These are phyloP conservation scores for Bombus affinis DNA, from an alignment of 1,140 invertebrate species.

Conservation along the genomic window DNA sequence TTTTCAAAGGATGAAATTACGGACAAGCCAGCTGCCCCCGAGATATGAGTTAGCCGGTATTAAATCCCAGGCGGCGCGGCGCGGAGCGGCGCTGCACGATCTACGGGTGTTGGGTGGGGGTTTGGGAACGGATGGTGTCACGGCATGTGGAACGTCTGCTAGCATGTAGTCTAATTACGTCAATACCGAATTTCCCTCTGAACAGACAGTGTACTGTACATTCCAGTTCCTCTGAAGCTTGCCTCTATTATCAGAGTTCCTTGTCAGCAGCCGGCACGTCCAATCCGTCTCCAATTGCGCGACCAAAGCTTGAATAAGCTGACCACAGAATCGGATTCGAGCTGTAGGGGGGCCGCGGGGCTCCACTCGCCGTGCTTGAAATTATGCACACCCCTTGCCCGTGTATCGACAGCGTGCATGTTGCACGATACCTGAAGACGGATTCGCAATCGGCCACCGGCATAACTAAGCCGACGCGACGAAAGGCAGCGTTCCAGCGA, in stretches of 20 bases:
- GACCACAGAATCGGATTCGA: constrained; percentile 63
- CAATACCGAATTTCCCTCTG: constrained; percentile 62
- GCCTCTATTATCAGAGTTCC: constrained; percentile 60
- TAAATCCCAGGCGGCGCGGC: constrained; percentile 36
- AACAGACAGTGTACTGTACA: constrained; percentile 46
- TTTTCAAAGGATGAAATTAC: constrained; percentile 61
- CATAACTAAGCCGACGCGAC: neutral
- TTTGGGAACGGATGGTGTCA: constrained; percentile 34
- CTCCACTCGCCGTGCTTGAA: constrained; percentile 35
- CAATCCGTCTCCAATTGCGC: constrained; percentile 62
- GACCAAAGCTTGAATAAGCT: constrained; percentile 63
- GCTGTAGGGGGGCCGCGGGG: neutral
- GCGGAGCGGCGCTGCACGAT: neutral
- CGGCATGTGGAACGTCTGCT: constrained; percentile 51
- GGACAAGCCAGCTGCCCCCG: constrained; percentile 19
- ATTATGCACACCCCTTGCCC: constrained; percentile 54
- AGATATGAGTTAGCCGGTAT: constrained; percentile 56
- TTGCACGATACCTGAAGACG: constrained; percentile 30
- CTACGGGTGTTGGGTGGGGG: neutral
- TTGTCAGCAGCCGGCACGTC: constrained; percentile 58
- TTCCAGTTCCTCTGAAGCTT: constrained; percentile 50
- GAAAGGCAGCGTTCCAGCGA: neutral
- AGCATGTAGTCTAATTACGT: constrained; percentile 62
- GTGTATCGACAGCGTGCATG: constrained; percentile 40
- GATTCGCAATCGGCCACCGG: neutral